Percentiles rank a stretch among this genome's conserved stretches.
These are phyloP conservation scores for Eubucco bourcierii DNA, from an alignment of 2,113 vertebrate species.

Conservation along the genomic window DNA sequence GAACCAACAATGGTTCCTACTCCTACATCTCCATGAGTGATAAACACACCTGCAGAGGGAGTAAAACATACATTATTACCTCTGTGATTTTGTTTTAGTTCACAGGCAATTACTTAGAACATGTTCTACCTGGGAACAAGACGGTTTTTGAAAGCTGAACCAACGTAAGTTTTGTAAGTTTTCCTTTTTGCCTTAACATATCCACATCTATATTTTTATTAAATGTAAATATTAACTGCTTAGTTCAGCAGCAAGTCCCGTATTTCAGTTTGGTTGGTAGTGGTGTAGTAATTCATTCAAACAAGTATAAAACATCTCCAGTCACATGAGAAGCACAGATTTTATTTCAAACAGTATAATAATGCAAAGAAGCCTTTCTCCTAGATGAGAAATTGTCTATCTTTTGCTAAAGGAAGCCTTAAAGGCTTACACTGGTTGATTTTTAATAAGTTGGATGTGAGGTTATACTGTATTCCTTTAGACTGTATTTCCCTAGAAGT, in stretches of 20 bases:
- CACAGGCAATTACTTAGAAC: neutral
- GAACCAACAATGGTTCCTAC: conserved; percentile 98
- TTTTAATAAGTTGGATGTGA: neutral
- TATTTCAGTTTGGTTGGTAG: neutral
- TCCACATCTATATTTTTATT: neutral
- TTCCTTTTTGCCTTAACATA: neutral
- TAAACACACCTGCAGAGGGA: conserved; percentile 89
- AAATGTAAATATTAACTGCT: neutral
- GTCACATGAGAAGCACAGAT: neutral
- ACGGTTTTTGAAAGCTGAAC: neutral
- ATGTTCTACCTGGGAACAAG: neutral
- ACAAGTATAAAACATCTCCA: neutral
- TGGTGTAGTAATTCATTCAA: neutral
- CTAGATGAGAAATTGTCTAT: neutral
- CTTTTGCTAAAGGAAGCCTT: neutral
- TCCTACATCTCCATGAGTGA: conserved; percentile 96
- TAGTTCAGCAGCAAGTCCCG: neutral
- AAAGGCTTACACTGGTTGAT: neutral
- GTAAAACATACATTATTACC: neutral
- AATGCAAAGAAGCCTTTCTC: neutral
- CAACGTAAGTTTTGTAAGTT: neutral
- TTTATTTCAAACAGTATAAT: neutral
- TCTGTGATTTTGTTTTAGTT: neutral
- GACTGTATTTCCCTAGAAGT: neutral
- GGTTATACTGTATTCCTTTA: neutral